phyloP scores from a whole-genome alignment of 2,797 vertebrate species.

The Chloroceryle amazona region DNA sequence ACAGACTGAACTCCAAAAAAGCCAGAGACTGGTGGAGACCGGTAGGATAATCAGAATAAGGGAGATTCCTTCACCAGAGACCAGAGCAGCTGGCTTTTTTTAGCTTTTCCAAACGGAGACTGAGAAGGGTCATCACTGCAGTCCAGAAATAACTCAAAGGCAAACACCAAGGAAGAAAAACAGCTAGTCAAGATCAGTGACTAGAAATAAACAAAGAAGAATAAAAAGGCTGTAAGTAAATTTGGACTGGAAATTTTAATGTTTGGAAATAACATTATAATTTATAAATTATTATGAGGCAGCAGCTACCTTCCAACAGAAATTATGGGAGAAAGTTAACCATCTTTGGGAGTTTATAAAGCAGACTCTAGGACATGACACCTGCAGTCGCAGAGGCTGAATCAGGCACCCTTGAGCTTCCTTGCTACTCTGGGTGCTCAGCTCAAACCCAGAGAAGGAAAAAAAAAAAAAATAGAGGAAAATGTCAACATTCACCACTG shows the following conservation, averaged over 20 bases:
- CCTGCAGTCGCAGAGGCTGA: neutral
- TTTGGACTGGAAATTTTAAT: neutral
- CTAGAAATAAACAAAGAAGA: slow-evolving; percentile 31
- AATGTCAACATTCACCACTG: neutral
- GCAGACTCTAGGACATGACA: neutral
- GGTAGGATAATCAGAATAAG: neutral
- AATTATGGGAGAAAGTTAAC: neutral
- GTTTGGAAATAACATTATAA: no score
- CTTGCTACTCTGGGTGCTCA: neutral
- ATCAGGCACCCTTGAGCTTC: neutral
- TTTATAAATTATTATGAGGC: neutral
- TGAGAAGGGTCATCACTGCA: slow-evolving; percentile 17
- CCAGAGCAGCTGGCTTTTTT: neutral
- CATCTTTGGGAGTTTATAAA: neutral
- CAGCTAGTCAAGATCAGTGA: neutral
- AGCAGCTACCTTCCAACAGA: neutral
- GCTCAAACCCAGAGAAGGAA: neutral
- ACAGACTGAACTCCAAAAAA: neutral
- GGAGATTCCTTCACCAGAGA: neutral
- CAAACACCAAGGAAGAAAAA: slow-evolving; percentile 27
- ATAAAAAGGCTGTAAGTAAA: neutral
- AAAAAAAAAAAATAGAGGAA: neutral
- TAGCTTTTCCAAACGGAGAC: slow-evolving; percentile 9
- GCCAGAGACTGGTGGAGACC: neutral
- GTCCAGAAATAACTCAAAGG: slow-evolving; percentile 36